Conservation (phyloP, 2,797 vertebrate genomes). For the Garrulus glandarius region DNA sequence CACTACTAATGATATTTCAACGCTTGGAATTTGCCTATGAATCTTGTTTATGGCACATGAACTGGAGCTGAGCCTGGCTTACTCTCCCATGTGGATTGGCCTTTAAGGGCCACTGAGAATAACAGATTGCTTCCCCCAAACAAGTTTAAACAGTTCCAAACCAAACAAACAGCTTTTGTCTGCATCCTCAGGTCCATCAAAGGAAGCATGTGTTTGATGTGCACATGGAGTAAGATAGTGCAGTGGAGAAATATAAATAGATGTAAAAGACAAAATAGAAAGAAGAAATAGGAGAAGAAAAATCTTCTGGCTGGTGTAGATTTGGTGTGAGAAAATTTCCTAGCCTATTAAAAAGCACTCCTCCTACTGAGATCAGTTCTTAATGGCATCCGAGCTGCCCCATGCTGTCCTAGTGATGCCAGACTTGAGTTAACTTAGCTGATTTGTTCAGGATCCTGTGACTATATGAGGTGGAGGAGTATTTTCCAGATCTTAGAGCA, state of each 20-base stretch:
- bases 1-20: conserved; percentile 30
- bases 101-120: not conserved
- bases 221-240: not conserved
- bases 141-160: conserved; percentile 32
- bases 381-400: not conserved
- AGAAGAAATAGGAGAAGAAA: not conserved
- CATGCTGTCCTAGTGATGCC: not conserved
- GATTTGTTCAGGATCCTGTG: not conserved
- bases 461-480: not conserved
- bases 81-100: not conserved
- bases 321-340: not conserved
- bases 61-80: not conserved
- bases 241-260: not conserved
- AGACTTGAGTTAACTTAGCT: not conserved
- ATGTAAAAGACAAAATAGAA: not conserved
- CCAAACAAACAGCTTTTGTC: conserved; percentile 25
- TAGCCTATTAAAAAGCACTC: not conserved
- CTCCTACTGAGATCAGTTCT: not conserved
- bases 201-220: not conserved
- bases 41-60: conserved; percentile 37
- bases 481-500: not conserved
- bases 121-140: not conserved
- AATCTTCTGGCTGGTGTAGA: not conserved
- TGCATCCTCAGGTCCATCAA: not conserved
- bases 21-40: conserved; percentile 25